Percentiles rank a stretch among this genome's conserved stretches.
Evolutionary conservation across 2,888 invertebrate species (phyloP).

Genomic region (Spodoptera picta): DNA sequence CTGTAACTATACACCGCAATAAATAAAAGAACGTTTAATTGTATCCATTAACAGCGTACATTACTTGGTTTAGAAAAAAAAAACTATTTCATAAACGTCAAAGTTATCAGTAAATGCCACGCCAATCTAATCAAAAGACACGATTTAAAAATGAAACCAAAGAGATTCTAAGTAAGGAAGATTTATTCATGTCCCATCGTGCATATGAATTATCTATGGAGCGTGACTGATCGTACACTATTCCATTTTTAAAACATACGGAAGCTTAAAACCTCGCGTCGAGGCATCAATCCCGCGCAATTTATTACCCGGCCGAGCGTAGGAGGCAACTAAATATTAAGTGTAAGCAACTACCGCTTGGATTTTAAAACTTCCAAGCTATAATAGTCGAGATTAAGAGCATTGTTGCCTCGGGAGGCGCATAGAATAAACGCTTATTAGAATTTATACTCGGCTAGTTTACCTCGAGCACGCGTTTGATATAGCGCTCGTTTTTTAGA

Average conservation of each 20-base stretch:
- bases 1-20: constrained; percentile 25
- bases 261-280: constrained; percentile 62
- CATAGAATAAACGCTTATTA: constrained; percentile 81
- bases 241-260: constrained; percentile 73
- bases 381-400: constrained; percentile 85
- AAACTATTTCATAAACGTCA: constrained; percentile 59
- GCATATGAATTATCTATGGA: constrained; percentile 73
- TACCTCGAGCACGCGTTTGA: constrained; percentile 70
- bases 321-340: constrained; percentile 85
- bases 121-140: constrained; percentile 68
- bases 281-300: constrained; percentile 70
- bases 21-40: constrained; percentile 41
- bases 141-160: constrained; percentile 62
- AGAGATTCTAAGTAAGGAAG: constrained; percentile 63
- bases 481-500: constrained; percentile 77
- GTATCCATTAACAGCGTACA: constrained; percentile 37
- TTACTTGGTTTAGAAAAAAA: constrained; percentile 46
- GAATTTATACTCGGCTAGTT: constrained; percentile 77
- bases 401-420: constrained; percentile 82
- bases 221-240: constrained; percentile 78
- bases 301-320: constrained; percentile 80
- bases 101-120: constrained; percentile 65
- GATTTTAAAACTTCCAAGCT: constrained; percentile 80
- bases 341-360: constrained; percentile 78
- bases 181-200: constrained; percentile 71